These are phyloP conservation scores for Sphaeridia pumilis DNA, from an alignment of 2,888 invertebrate species.

Conservation along the genomic window DNA sequence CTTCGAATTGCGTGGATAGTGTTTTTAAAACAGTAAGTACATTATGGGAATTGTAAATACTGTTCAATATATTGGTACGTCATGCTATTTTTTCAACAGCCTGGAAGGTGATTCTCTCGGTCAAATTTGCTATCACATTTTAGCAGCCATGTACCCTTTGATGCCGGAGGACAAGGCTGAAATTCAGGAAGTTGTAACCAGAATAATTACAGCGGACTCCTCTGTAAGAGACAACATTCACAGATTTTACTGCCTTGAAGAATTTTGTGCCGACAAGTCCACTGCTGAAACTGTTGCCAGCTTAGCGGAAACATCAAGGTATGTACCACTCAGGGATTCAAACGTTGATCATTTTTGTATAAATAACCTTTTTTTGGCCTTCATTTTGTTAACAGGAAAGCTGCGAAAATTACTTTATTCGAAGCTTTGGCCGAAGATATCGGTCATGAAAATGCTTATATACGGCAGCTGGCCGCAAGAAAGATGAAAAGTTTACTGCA, in stretches of 20 bases:
- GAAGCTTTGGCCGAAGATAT: slow-evolving; percentile 20
- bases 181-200: too few relatives aligned
- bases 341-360: too few relatives aligned
- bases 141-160: slow-evolving; percentile 20
- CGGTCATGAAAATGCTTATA: slow-evolving; percentile 40
- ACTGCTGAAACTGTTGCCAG: not conserved
- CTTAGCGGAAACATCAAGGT: not conserved
- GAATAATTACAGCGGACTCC: slow-evolving; percentile 7
- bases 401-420: too few relatives aligned
- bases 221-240: not conserved
- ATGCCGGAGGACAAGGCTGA: slow-evolving; percentile 1
- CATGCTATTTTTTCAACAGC: too few relatives aligned
- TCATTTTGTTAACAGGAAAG: too few relatives aligned
- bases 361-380: too few relatives aligned
- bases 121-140: slow-evolving; percentile 21
- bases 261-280: not conserved
- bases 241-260: slow-evolving; percentile 1
- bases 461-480: slow-evolving; percentile 40
- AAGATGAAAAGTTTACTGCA: slow-evolving; percentile 39
- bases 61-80: too few relatives aligned
- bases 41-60: too few relatives aligned
- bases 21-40: slow-evolving; percentile 21
- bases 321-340: too few relatives aligned
- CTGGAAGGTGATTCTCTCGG: slow-evolving; percentile 19
- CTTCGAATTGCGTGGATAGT: slow-evolving; percentile 20